Evolutionary conservation across 2,113 vertebrate genomes (phyloP).

Genomic region (Meles meles): DNA sequence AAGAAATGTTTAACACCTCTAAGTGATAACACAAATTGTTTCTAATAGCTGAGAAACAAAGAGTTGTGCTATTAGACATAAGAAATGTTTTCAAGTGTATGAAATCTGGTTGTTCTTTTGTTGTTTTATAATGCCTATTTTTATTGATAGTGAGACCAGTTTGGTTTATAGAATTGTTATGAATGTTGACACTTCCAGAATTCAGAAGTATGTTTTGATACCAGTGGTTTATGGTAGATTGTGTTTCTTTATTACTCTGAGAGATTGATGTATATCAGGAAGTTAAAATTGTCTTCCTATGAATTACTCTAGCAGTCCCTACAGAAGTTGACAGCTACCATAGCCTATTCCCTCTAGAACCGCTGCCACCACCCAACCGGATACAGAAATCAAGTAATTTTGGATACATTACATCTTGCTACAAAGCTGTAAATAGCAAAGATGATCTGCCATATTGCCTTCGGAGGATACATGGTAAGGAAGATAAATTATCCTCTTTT

Average conservation of each 20-base stretch:
- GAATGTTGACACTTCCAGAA: neutral
- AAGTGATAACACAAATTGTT: neutral
- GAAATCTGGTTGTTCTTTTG: neutral
- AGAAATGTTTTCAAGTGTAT: neutral
- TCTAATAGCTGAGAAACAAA: neutral
- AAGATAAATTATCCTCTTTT: slow-evolving; percentile 36
- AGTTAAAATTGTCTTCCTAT: slow-evolving; percentile 60
- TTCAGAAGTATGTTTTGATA: neutral
- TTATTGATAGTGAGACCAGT: neutral
- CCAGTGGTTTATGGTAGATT: neutral
- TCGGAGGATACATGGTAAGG: slow-evolving; percentile 97
- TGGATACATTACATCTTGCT: slow-evolving; percentile 98
- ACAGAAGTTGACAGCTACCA: slow-evolving; percentile 99
- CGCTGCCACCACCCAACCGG: slow-evolving; percentile 94
- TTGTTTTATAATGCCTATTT: neutral
- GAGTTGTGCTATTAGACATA: neutral
- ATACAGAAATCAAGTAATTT: slow-evolving; percentile 99
- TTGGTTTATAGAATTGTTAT: neutral
- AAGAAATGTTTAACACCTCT: neutral
- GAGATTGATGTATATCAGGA: slow-evolving; percentile 13
- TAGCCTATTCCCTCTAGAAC: slow-evolving; percentile 97
- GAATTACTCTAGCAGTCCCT: slow-evolving; percentile 89
- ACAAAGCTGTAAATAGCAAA: slow-evolving; percentile 99
- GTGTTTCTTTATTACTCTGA: slow-evolving; percentile 51
- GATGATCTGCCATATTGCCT: slow-evolving; percentile 99